These are phyloP conservation scores for Aporophyla nigra DNA, from an alignment of 2,888 invertebrate species.

Conservation along the genomic window DNA sequence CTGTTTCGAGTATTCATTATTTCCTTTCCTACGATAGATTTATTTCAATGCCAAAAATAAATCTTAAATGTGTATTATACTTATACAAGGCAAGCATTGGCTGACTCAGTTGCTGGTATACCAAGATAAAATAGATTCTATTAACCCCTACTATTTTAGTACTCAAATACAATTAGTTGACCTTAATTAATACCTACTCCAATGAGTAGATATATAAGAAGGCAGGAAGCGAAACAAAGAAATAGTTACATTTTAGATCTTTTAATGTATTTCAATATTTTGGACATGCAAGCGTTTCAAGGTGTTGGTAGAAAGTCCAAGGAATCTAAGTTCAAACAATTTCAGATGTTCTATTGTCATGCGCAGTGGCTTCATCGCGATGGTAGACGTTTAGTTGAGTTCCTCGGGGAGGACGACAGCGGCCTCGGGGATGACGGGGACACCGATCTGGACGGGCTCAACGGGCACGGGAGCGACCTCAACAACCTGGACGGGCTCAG, in stretches of 20 bases:
- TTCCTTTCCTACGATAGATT: too few species aligned
- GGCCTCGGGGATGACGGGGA: constrained; percentile 66
- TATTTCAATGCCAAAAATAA: too few species aligned
- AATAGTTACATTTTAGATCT: constrained; percentile 42
- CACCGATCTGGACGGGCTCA: constrained; percentile 57
- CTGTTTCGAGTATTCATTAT: too few species aligned
- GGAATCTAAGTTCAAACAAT: constrained; percentile 36
- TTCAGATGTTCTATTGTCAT: constrained; percentile 43
- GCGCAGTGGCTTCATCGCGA: constrained; percentile 38
- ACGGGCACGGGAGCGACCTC: constrained; percentile 56
- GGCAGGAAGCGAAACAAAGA: constrained; percentile 23
- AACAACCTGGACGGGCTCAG: constrained; percentile 29
- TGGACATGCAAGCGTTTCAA: constrained; percentile 62
- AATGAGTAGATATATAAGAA: not conserved
- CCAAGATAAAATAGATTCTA: too few species aligned
- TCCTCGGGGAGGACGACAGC: constrained; percentile 67
- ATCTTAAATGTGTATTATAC: too few species aligned
- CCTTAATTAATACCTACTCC: too few species aligned
- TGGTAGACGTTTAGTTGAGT: constrained; percentile 64
- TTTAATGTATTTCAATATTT: constrained; percentile 38
- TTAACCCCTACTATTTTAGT: too few species aligned
- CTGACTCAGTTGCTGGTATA: too few species aligned
- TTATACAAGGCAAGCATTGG: too few species aligned
- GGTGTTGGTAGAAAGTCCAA: constrained; percentile 53
- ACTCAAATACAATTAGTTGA: too few species aligned